Evolutionary conservation across 1,140 invertebrate species (phyloP), one percentile per base, ranked within the genome.

Genomic region (Cyphomyrmex costatus): DNA sequence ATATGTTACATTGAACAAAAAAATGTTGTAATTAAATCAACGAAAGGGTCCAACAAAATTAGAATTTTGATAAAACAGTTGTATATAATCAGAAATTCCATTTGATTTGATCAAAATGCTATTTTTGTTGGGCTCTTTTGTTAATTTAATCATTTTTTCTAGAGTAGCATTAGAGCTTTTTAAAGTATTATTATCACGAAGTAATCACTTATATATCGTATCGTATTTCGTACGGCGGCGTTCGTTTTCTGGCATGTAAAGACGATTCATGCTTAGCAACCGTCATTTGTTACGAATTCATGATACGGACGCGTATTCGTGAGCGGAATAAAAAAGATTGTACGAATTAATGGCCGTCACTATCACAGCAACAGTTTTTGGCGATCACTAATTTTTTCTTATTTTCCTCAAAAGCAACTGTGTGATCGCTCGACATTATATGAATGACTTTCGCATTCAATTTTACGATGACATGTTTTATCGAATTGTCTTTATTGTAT

Each of bases 391-490:
- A 2, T 3, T 49, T 78, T 36, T 49, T 65, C 2, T 24, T 33
- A 65, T 30, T 66, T 46, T 10, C 19, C 8, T 76, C 7, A 2
- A 12, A 30, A n/a, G 12, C 8, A 73, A 51, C 2, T 10, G 27
- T n/a, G n/a, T 49, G 16, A 36, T 58, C 7, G n/a, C 51, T 27
- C 51, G 24, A 27, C 19, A 61, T 77, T 36, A 77, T 36, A 77
- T 12, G 33, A 60, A 24, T 33, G 21, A 36, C 21, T 10, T 46
- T 77, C 21, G 27, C 2, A 19, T 24, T 61, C 33, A 33, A 61
- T 49, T 49, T 16, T 42, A 16, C 27, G 24, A 61, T 53, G 36
- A 61, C 2, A 61, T 14, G 21, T 16, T 61, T 77, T 61, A 61
- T 24, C 53, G 24, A 60, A 77, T 77, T 77, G 46, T 46, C 21